phyloP scores from a whole-genome alignment of 1,140 invertebrate species.

The Coptotermes formosanus region DNA sequence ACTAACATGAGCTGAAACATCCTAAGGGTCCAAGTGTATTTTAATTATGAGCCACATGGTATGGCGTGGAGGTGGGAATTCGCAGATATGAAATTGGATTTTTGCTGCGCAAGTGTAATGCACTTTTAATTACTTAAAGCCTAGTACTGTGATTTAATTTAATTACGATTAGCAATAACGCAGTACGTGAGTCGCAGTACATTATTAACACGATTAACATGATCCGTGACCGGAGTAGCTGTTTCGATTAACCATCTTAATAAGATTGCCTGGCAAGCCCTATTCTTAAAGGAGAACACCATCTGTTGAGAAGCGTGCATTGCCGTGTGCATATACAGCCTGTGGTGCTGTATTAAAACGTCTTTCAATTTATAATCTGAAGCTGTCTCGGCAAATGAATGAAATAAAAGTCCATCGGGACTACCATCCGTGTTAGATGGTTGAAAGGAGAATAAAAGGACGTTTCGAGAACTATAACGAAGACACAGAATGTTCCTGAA shows the following conservation, averaged over 20 bases:
- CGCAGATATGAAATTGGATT: neutral
- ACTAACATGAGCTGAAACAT: no score
- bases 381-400: no score
- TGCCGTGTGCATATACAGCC: no score
- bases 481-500: no score
- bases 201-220: neutral
- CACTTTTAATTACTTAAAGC: neutral
- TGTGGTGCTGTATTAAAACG: no score
- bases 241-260: neutral
- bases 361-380: no score
- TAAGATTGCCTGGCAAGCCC: neutral
- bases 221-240: neutral
- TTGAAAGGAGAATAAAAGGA: no score
- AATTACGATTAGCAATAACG: neutral
- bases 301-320: no score
- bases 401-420: no score
- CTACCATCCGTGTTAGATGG: no score
- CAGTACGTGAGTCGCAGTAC: neutral
- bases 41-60: neutral
- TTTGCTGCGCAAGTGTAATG: neutral
- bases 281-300: neutral
- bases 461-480: no score
- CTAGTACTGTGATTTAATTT: neutral
- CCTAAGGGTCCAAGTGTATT: neutral
- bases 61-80: no score